These are phyloP conservation scores for Prochilodus magdalenae DNA, from an alignment of 2,113 vertebrate species.

Conservation along the genomic window DNA sequence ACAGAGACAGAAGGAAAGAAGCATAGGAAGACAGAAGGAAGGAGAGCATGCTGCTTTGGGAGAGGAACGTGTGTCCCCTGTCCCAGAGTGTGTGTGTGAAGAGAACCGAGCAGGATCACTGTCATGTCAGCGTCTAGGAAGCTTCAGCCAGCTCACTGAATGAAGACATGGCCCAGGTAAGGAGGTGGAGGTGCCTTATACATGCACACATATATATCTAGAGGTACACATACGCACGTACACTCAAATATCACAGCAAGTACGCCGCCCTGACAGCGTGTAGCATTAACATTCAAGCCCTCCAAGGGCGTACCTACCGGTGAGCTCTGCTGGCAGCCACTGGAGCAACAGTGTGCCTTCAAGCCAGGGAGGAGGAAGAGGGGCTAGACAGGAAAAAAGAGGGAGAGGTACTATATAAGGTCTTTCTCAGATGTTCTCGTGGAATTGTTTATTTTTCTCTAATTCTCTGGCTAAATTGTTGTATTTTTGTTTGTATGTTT, in stretches of 20 bases:
- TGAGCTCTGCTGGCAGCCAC: conserved; percentile 20
- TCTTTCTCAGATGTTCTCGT: too few relatives aligned
- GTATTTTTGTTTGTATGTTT: background rate
- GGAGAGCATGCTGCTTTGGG: conserved; percentile 32
- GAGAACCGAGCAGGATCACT: conserved; percentile 27
- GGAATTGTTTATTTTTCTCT: background rate
- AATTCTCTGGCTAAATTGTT: too few relatives aligned
- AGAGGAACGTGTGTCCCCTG: conserved; percentile 20
- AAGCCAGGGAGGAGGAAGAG: conserved; percentile 16
- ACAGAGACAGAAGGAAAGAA: background rate
- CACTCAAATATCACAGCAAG: conserved; percentile 2
- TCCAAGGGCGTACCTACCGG: conserved; percentile 11
- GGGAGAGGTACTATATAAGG: background rate
- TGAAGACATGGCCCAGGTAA: conserved; percentile 67
- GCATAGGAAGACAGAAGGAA: conserved; percentile 27
- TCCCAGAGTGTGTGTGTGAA: conserved; percentile 30
- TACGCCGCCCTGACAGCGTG: background rate
- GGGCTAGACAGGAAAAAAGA: conserved; percentile 3
- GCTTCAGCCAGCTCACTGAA: conserved; percentile 20
- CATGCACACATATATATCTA: background rate
- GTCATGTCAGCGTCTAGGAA: conserved; percentile 54
- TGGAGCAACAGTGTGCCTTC: conserved; percentile 46
- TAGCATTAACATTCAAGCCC: background rate
- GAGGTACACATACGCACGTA: background rate
- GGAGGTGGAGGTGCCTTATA: background rate